A percentile compares a stretch with the other conserved stretches of the same genome.
These are phyloP conservation scores for Cephalophus harveyi DNA, from an alignment of 2,113 vertebrate genomes.

Conservation along the genomic window DNA sequence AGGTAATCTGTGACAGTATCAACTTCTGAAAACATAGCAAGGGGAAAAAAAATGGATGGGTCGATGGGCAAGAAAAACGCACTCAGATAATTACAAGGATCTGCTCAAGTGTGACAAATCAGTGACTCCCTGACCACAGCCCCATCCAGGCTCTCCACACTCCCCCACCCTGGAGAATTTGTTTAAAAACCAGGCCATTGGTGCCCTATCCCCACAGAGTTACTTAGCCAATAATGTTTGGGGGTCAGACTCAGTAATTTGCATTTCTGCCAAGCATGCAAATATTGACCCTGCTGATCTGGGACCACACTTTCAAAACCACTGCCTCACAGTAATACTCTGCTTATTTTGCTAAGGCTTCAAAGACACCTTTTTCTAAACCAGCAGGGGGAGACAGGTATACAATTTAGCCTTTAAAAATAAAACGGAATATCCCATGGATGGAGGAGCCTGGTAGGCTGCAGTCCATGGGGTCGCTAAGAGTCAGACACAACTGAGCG, in stretches of 20 bases:
- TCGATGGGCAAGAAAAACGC: neutral
- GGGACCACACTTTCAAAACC: neutral
- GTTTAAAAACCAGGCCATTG: neutral
- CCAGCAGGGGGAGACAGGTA: conserved; percentile 35
- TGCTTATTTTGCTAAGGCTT: neutral
- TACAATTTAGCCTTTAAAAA: neutral
- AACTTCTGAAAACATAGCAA: neutral
- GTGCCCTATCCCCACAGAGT: neutral
- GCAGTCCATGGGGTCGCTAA: no score
- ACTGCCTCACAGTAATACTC: neutral
- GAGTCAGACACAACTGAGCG: no score
- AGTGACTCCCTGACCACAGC: neutral
- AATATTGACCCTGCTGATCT: neutral
- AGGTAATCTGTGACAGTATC: neutral
- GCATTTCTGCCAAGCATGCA: neutral
- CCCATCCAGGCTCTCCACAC: neutral
- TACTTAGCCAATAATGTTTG: neutral
- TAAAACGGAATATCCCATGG: neutral
- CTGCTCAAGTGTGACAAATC: neutral
- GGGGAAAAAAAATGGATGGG: neutral
- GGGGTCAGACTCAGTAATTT: neutral
- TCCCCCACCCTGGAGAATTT: neutral
- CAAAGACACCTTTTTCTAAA: neutral
- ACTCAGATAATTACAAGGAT: neutral
- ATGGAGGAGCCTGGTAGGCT: no score